Evolutionary conservation across 2,797 vertebrate genomes (phyloP), one percentile per base, ranked within the genome.

Genomic region (Hipposideros larvatus): DNA sequence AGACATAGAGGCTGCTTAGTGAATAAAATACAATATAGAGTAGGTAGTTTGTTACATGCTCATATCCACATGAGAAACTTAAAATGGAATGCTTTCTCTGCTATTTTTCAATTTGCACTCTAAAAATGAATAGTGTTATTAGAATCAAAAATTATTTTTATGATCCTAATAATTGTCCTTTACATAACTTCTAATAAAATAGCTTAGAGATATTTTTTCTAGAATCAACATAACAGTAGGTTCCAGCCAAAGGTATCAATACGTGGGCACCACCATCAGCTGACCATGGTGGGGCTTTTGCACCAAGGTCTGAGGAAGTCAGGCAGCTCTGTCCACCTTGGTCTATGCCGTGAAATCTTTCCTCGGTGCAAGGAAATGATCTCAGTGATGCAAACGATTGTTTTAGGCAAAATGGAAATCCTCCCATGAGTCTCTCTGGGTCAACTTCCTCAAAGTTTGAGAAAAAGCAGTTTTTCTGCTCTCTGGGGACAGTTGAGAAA

Each of bases 31-130:
- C 31, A 22, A 11, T 41, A 37, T 9, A 46, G 26, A 82, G 11
- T 9, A 71, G 7, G 7, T 63, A 22, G 75, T 86, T 80, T 70
- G 6, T 77, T 85, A 31, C 13, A 41, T 75, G 11, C 53, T 85
- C 9, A 3, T 19, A 75, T 63, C 74, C 73, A 92, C 9, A 80
- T 11, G 18, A 41, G 74, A 63, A 70, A 19, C 34, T 84, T 79
- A 70, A 57, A 55, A 82, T 53, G 26, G 48, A 93, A 84, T 57
- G 24, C 68, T 59, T 89, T 55, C 48, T 86, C 34, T 77, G n/a
- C 82, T 34, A 46, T 7, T 79, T 93, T 94, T 80, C 53, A 24
- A 63, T 57, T 87, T 97, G 18, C 7, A 70, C 65, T 80, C 26
- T 85, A 91, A 70, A 37, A 82, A 79, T 31, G 2, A 46, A 80